Evolutionary conservation across 37 sponge, comb jelly and placozoan genomes (phyloP).

Genomic region (Beroe ovata): DNA sequence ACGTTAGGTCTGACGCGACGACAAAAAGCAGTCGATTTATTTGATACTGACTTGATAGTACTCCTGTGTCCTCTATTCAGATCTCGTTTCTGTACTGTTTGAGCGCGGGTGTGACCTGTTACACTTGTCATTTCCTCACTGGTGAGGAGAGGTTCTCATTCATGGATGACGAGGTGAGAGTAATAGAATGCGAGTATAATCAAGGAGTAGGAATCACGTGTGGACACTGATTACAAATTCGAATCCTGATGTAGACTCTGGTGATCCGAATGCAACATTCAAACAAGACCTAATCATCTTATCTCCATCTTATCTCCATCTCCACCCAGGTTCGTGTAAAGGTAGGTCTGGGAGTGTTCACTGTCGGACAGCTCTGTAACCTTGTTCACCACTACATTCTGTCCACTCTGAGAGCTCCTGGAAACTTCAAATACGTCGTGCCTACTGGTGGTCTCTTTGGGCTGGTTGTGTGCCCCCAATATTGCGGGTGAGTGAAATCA

Average conservation of each 20-base stretch:
- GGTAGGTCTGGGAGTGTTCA: neutral
- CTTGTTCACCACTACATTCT: conserved; percentile 63
- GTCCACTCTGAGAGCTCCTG: conserved; percentile 18
- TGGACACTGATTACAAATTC: no score
- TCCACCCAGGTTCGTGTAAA: conserved; percentile 59
- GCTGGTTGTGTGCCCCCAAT: conserved; percentile 58
- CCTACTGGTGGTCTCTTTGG: conserved; percentile 55
- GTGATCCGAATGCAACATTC: no score
- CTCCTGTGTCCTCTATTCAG: no score
- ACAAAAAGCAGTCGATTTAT: no score
- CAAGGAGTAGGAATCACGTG: no score
- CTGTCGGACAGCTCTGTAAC: conserved; percentile 40
- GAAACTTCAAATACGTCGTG: conserved; percentile 7
- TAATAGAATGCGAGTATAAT: no score
- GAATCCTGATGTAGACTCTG: no score
- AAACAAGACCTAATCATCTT: no score
- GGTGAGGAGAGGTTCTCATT: conserved; percentile 13
- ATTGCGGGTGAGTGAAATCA: conserved; percentile 12
- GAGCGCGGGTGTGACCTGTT: neutral
- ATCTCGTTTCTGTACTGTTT: conserved; percentile 11
- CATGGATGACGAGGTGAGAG: conserved; percentile 28
- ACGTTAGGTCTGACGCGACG: no score
- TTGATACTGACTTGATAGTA: no score
- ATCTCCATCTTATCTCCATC: no score
- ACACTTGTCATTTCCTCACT: neutral